Evolutionary conservation across 2,888 invertebrate species (phyloP), one percentile per base, ranked within the genome.

Genomic region (Noctua janthe): DNA sequence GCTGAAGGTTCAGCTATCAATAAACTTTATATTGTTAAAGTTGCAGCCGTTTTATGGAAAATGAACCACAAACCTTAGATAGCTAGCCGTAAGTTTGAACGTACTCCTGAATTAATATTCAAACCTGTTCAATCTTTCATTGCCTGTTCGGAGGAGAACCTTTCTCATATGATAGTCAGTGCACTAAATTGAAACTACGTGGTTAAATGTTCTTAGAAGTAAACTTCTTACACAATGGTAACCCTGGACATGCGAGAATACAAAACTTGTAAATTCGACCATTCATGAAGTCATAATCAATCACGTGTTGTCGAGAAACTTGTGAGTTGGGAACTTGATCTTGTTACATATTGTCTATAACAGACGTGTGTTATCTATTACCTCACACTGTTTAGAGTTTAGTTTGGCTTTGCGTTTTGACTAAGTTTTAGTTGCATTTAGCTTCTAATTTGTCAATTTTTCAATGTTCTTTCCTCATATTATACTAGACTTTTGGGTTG

Each of bases 11-110:
- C 15, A 71, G 71, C 86, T 85, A 83, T 84, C 87, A 84, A 84
- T 81, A 87, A 79, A 86, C 76, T 78, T 82, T 84, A 77, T 82
- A 87, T 66, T 69, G 81, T 81, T 84, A 71, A 83, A 80, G 56
- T 77, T 83, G 49, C 71, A 71, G 72, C 70, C 69, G 35, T 78
- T 84, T 75, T 49, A 15, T 66, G 7, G 54, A 75, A 43, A 39
- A 77, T 75, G 20, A 59, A 73, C 82, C 70, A 74, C 54, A 78
- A 70, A 51, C 69, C 64, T 54, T 43, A 71, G 49, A 74, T 75
- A 66, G 62, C 59, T 70, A 66, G 64, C 29, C 62, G n/a, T 59
- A 15, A 43, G 11, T 74, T 80, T 54, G 49, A 43, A 35, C n/a
- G 69, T 66, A 39, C 17, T 39, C 54, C 70, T 67, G 23, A 73